These are phyloP conservation scores for Drosophila sucinea DNA, from an alignment of 1,140 invertebrate genomes.

Conservation along the genomic window DNA sequence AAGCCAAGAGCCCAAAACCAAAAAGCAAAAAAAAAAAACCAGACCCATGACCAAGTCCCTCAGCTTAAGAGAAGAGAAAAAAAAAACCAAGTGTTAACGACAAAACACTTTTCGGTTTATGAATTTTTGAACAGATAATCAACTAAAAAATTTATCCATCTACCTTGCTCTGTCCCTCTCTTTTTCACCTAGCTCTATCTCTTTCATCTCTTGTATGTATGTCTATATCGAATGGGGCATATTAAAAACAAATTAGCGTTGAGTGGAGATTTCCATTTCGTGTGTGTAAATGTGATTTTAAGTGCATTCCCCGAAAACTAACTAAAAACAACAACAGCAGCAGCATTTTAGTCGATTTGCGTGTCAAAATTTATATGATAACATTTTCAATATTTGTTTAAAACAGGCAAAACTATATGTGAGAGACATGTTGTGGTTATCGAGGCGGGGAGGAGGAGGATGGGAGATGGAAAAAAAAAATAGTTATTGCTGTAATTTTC, in stretches of 20 bases:
- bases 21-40: slow-evolving; percentile 15
- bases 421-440: too few relatives aligned
- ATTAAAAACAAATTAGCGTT: slow-evolving; percentile 80
- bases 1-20: slow-evolving; percentile 25
- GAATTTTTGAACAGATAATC: slow-evolving; percentile 72
- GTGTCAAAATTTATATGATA: slow-evolving; percentile 19
- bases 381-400: slow-evolving; percentile 17
- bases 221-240: slow-evolving; percentile 40
- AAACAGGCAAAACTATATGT: neutral
- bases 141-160: slow-evolving; percentile 32
- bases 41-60: neutral
- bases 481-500: slow-evolving; percentile 43
- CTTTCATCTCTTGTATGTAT: slow-evolving; percentile 5
- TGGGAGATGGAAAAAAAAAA: slow-evolving; percentile 7
- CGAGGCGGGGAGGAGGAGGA: too few relatives aligned
- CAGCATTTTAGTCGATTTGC: slow-evolving; percentile 26
- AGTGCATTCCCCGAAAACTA: slow-evolving; percentile 34
- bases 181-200: neutral
- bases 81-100: slow-evolving; percentile 65
- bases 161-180: slow-evolving; percentile 10
- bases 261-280: slow-evolving; percentile 37
- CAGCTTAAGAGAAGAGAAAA: neutral
- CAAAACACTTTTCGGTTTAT: slow-evolving; percentile 73
- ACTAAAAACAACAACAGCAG: neutral
- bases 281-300: slow-evolving; percentile 54